A percentile compares a stretch with the other conserved stretches of the same genome.
phyloP scores from a whole-genome alignment of 2,113 vertebrate genomes.

The Marmota monax region DNA sequence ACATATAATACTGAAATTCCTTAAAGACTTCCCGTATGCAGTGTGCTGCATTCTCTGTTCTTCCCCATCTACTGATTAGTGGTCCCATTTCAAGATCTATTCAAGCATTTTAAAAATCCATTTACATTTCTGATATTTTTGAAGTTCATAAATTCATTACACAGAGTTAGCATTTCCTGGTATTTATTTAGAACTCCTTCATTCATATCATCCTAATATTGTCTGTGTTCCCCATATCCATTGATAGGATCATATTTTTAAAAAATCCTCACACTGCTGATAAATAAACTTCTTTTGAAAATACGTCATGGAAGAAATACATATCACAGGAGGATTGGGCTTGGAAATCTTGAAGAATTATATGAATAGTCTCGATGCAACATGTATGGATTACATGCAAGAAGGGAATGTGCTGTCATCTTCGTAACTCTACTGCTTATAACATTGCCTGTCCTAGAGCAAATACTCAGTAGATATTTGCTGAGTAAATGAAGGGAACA shows the following conservation, averaged over 20 bases:
- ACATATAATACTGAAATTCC: neutral
- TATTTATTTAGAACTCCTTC: neutral
- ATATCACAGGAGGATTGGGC: neutral
- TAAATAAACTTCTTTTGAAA: conserved; percentile 60
- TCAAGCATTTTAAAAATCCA: neutral
- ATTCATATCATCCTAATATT: neutral
- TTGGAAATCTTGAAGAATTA: neutral
- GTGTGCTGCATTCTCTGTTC: neutral
- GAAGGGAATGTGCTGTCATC: neutral
- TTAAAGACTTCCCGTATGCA: neutral
- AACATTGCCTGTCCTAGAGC: neutral
- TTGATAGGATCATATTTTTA: neutral
- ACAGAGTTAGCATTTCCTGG: neutral
- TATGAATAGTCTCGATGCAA: neutral
- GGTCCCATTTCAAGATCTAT: neutral
- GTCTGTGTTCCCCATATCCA: neutral
- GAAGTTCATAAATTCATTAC: neutral
- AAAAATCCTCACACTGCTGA: neutral
- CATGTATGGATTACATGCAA: neutral
- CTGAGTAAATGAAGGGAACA: neutral
- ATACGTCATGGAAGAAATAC: neutral
- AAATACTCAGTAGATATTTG: neutral
- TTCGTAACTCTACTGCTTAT: neutral
- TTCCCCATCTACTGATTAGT: neutral
- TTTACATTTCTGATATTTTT: neutral